phyloP scores from a whole-genome alignment of 2,888 invertebrate genomes.

The Drosophila stalkeri region DNA sequence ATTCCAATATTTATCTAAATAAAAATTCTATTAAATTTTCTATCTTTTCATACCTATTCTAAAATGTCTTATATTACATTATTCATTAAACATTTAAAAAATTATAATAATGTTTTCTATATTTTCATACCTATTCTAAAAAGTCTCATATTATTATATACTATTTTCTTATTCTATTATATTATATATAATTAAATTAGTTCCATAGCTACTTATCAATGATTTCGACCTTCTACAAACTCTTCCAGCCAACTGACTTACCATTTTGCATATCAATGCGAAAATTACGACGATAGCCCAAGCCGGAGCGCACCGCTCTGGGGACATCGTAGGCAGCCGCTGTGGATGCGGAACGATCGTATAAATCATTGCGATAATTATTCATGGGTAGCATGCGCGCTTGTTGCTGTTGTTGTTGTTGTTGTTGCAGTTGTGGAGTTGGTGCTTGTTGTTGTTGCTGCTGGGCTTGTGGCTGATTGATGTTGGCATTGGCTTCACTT shows the following conservation, averaged over 20 bases:
- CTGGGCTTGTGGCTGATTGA: conserved; percentile 35
- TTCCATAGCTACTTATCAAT: background rate
- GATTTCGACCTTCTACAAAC: background rate
- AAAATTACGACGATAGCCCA: conserved; percentile 84
- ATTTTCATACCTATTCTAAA: too few relatives aligned
- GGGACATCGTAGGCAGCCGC: conserved; percentile 84
- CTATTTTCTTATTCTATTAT: background rate
- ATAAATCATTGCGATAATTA: conserved; percentile 84
- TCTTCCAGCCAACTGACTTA: conserved; percentile 36
- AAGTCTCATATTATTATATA: too few relatives aligned
- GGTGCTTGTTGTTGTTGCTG: conserved; percentile 58
- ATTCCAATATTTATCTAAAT: too few relatives aligned
- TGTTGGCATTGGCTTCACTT: conserved; percentile 54
- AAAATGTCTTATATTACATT: too few relatives aligned
- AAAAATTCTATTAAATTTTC: too few relatives aligned
- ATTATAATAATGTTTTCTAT: too few relatives aligned
- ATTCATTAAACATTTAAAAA: too few relatives aligned
- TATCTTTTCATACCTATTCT: too few relatives aligned
- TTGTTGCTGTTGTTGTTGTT: conserved; percentile 55
- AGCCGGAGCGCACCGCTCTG: conserved; percentile 82
- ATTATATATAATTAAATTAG: background rate
- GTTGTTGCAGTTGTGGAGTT: conserved; percentile 53
- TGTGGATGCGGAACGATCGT: conserved; percentile 82
- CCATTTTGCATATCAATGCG: conserved; percentile 84
- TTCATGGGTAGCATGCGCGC: conserved; percentile 76